Base-by-base conservation (phyloP, 2,113 vertebrate species). In the Ellobius talpinus region DNA sequence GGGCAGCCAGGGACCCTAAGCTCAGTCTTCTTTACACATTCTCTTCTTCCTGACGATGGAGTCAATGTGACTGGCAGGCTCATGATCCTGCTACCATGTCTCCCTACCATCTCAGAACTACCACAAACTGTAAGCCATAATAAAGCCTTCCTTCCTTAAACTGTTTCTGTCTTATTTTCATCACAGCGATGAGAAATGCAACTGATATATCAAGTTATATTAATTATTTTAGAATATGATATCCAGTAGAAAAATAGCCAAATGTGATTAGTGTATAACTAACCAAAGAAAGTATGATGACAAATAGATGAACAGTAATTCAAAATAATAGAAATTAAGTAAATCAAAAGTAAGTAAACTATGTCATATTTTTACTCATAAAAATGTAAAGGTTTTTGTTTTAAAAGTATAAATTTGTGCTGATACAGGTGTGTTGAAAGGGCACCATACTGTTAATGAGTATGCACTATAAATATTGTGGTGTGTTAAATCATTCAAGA, bases 381-480 rank as follows among this genome's bases (percentile, higher is more conserved):
- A 87, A 94, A 87, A 55, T 77, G 70, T 5, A 87, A 96, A 73
- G 13, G 39, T 63, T 29, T 86, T 84, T 77, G 61, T 36, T 89
- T 92, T 89, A 17, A 82, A 97, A n/a, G 31, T 11, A 92, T 39
- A 61, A 87, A 73, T 89, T 92, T 50, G 66, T 39, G 31, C 10
- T 39, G 24, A 12, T 88, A 42, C 42, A 10, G 5, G 2, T 52
- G 58, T 31, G 26, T 50, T 52, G 33, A n/a, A 52, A 13, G 23
- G 33, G 13, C 19, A 39, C 5, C 2, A 63, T 63, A 84, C 61
- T 42, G 29, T 66, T 79, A 73, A 31, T 45, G 42, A 39, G 1
- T 66, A 4, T 79, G 23, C 77, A 23, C 3, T 73, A 74, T 68
- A 89, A 81, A 86, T 94, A 90, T 55, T 79, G 10, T 58, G 1